A percentile compares a stretch with the other conserved stretches of the same genome.
These are phyloP conservation scores for Eremobia ochroleuca DNA, from an alignment of 2,888 invertebrate species.

Conservation along the genomic window DNA sequence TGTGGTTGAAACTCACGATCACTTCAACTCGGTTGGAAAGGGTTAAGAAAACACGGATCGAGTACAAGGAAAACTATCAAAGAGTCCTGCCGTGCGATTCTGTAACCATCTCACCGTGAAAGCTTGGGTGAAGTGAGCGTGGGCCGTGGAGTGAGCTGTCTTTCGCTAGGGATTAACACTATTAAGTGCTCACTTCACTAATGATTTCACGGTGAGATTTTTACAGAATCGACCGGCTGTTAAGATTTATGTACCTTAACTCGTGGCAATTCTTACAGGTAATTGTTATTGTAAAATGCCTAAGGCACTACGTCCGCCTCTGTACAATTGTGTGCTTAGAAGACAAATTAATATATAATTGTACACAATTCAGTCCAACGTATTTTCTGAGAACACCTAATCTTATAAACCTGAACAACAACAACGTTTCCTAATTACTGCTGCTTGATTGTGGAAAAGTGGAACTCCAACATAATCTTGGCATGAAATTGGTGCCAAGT, in stretches of 20 bases:
- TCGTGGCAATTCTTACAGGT: background rate
- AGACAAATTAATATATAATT: constrained; percentile 3
- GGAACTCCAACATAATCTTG: background rate
- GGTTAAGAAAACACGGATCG: background rate
- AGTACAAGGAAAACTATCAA: constrained; percentile 16
- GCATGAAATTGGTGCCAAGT: background rate
- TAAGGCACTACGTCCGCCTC: background rate
- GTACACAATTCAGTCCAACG: background rate
- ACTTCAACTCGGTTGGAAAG: too few relatives aligned
- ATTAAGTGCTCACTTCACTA: too few relatives aligned
- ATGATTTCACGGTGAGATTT: too few relatives aligned
- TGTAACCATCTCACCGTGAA: too few relatives aligned
- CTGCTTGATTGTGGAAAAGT: background rate
- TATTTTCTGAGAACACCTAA: background rate
- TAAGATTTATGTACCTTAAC: too few relatives aligned
- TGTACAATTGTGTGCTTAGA: background rate
- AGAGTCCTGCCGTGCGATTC: too few relatives aligned
- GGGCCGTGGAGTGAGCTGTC: too few relatives aligned
- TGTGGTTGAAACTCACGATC: too few relatives aligned
- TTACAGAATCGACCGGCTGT: too few relatives aligned
- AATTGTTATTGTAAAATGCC: constrained; percentile 3
- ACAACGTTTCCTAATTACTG: background rate
- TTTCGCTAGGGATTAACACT: too few relatives aligned
- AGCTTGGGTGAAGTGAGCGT: too few relatives aligned
- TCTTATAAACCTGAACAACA: background rate